Percentiles rank a stretch among this genome's conserved stretches.
Evolutionary conservation across 2,888 invertebrate species (phyloP).

Genomic region (Blastobasis lacticolella): DNA sequence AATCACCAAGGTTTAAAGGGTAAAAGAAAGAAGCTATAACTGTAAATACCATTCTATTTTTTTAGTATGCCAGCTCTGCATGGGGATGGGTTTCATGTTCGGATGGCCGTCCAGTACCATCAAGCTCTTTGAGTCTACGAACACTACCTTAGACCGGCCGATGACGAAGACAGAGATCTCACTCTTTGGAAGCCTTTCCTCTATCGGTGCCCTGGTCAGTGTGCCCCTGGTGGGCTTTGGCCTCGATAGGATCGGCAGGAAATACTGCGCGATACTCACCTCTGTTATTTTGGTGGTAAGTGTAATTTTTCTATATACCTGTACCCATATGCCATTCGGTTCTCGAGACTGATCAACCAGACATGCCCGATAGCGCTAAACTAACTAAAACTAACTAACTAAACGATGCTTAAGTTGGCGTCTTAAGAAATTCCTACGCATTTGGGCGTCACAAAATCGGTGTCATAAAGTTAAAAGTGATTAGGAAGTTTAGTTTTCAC

Average conservation of each 20-base stretch:
- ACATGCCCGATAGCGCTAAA: too few relatives aligned
- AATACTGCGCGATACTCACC: slow-evolving; percentile 27
- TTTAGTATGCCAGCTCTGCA: slow-evolving; percentile 11
- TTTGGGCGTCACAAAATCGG: too few relatives aligned
- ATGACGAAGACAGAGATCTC: slow-evolving; percentile 41
- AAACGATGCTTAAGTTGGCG: too few relatives aligned
- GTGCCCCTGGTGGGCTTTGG: slow-evolving; percentile 32
- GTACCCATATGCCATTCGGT: too few relatives aligned
- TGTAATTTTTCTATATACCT: not conserved
- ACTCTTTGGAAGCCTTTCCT: slow-evolving; percentile 40
- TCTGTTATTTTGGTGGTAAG: slow-evolving; percentile 37
- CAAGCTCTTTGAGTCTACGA: slow-evolving; percentile 37
- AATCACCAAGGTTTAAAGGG: too few relatives aligned
- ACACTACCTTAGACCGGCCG: slow-evolving; percentile 43
- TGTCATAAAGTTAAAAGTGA: too few relatives aligned
- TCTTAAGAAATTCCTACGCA: too few relatives aligned
- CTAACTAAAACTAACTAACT: too few relatives aligned
- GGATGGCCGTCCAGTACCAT: slow-evolving; percentile 51
- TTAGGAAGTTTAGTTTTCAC: too few relatives aligned
- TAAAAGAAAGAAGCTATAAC: too few relatives aligned
- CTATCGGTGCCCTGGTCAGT: slow-evolving; percentile 37
- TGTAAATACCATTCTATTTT: too few relatives aligned
- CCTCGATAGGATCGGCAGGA: slow-evolving; percentile 41
- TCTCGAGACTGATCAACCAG: too few relatives aligned
- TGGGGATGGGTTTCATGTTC: slow-evolving; percentile 39